Percentiles rank a stretch among this genome's conserved stretches.
Evolutionary conservation across 2,113 vertebrate genomes (phyloP).

Genomic region (Dipodomys merriami): DNA sequence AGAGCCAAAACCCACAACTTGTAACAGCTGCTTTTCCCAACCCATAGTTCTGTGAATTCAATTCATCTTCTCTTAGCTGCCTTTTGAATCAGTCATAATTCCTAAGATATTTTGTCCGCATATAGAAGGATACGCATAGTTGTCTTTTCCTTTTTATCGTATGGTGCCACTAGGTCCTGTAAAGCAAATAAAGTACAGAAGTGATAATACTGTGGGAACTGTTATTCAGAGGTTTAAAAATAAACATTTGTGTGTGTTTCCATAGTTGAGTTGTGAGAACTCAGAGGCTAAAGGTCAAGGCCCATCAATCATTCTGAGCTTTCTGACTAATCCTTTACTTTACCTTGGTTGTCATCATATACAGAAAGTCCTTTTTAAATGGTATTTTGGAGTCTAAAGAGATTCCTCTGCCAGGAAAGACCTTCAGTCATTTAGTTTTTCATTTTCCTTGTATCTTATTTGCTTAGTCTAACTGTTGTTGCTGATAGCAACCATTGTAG

Average conservation of each 20-base stretch:
- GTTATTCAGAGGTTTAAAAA: constrained; percentile 68
- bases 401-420: constrained; percentile 51
- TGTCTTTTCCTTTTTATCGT: constrained; percentile 45
- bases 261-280: constrained; percentile 64
- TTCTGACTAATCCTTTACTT: constrained; percentile 54
- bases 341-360: constrained; percentile 43
- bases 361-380: constrained; percentile 60
- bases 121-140: background rate
- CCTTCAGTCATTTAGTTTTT: constrained; percentile 48
- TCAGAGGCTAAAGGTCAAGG: constrained; percentile 53
- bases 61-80: constrained; percentile 3
- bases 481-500: constrained; percentile 57
- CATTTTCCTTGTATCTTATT: constrained; percentile 41
- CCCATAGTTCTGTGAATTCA: constrained; percentile 35
- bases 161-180: background rate
- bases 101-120: constrained; percentile 42
- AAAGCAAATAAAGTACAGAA: constrained; percentile 63
- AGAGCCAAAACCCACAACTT: constrained; percentile 42
- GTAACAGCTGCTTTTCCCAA: constrained; percentile 54
- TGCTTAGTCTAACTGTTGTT: constrained; percentile 65
- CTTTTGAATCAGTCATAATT: constrained; percentile 40
- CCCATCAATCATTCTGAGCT: constrained; percentile 64
- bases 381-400: constrained; percentile 52
- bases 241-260: constrained; percentile 73
- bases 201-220: constrained; percentile 69